phyloP scores from a whole-genome alignment of 2,113 vertebrate species.

The Castor canadensis region DNA sequence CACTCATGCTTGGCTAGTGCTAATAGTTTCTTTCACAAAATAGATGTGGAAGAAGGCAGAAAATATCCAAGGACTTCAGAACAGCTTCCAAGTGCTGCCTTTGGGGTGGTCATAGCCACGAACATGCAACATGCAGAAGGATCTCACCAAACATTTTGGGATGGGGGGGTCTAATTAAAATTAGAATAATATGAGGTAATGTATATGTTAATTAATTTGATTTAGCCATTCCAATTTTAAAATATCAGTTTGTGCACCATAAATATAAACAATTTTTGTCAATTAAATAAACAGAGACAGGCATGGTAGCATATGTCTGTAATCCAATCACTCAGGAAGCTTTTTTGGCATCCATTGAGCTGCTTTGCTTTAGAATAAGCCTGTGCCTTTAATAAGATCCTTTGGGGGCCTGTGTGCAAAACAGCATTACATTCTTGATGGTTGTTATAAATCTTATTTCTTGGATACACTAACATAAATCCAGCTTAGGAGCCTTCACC shows the following conservation, averaged over 20 bases:
- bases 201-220: neutral
- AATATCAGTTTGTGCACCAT: neutral
- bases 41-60: neutral
- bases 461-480: constrained; percentile 10
- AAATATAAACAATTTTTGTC: neutral
- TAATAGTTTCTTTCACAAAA: neutral
- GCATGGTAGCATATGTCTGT: neutral
- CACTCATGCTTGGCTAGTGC: too few species aligned
- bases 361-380: constrained; percentile 47
- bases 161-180: neutral
- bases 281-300: neutral
- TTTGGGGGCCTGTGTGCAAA: constrained; percentile 8
- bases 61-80: neutral
- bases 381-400: constrained; percentile 53
- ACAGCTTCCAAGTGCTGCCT: neutral
- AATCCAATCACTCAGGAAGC: neutral
- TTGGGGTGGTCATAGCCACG: neutral
- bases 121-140: neutral
- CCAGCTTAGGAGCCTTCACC: neutral
- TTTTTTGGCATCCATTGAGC: neutral
- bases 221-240: neutral
- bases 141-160: neutral
- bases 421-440: constrained; percentile 25
- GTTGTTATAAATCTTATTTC: constrained; percentile 57
- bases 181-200: neutral